Base-by-base conservation (phyloP, 2,888 invertebrate genomes). In the Sphinx pinastri region DNA sequence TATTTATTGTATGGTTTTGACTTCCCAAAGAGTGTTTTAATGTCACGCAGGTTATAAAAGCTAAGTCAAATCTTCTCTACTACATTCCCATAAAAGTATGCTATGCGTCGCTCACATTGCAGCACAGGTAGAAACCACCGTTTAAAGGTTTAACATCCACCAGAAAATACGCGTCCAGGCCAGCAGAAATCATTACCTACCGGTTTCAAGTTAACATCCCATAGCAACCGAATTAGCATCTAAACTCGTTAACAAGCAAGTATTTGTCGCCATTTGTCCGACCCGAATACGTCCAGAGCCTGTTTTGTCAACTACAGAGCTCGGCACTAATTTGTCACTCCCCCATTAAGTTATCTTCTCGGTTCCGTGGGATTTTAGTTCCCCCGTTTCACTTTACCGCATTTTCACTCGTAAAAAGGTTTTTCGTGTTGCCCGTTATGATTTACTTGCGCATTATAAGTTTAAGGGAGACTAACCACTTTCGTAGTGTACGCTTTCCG, bases 261-360 rank as follows among this genome's bases (percentile, higher is more conserved):
- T 60, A 5, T 60, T 63, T 63, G 60, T 70, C 25, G n/a, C 51
- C 47, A 70, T 38, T 45, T 16, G 52, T 70, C 73, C 74, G 75
- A 70, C 74, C 72, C 70, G 69, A 71, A 75, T 74, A 75, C 73
- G 68, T 71, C 71, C 75, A 73, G 38, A 76, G 75, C 68, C 79
- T 78, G 82, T 78, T 87, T 86, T 84, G 83, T 81, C 79, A 81
- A 86, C 83, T 79, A 75, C 84, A 82, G 82, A 83, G 84, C 85
- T 81, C 82, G 72, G 83, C 83, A 84, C 87, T 88, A 88, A 89
- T 89, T 89, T 88, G 88, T 88, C 88, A 86, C 87, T 85, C 87
- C 88, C 87, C 63, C 87, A 88, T 89, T 88, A 89, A 82, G 84
- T 82, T 88, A 88, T 89, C 86, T 87, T 81, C 78, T 77, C 79